These are phyloP conservation scores for Neodiprion fabricii DNA, from an alignment of 1,140 invertebrate species.

Conservation along the genomic window DNA sequence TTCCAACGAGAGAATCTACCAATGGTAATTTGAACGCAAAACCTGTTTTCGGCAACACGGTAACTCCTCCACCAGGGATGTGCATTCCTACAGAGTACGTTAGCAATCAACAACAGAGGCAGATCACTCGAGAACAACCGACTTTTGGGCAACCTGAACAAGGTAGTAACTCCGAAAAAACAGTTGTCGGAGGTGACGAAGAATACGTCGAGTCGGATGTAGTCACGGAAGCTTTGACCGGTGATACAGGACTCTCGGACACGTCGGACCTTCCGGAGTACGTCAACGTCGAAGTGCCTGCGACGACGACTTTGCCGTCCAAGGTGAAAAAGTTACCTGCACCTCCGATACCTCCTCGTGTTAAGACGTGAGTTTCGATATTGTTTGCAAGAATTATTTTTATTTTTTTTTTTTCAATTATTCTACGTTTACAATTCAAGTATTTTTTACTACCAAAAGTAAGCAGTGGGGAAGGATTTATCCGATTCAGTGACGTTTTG, in stretches of 20 bases:
- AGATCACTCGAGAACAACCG: slow-evolving; percentile 2
- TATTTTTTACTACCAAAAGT: too few relatives aligned
- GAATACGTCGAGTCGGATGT: slow-evolving; percentile 25
- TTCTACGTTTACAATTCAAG: too few relatives aligned
- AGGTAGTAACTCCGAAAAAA: slow-evolving; percentile 13
- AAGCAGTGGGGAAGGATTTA: too few relatives aligned
- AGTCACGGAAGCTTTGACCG: slow-evolving; percentile 3
- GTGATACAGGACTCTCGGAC: slow-evolving; percentile 23
- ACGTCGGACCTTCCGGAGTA: slow-evolving; percentile 43
- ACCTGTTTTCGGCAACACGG: slow-evolving; percentile 37
- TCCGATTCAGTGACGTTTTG: too few relatives aligned
- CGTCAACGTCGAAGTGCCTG: slow-evolving; percentile 44
- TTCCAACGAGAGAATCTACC: slow-evolving; percentile 14
- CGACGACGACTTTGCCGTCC: slow-evolving; percentile 34
- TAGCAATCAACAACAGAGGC: slow-evolving; percentile 28
- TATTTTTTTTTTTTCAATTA: too few relatives aligned
- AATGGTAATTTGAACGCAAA: slow-evolving; percentile 20
- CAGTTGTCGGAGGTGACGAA: slow-evolving; percentile 15
- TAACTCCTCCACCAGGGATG: slow-evolving; percentile 47
- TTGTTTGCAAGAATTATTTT: too few relatives aligned
- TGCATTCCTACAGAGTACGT: slow-evolving; percentile 50
- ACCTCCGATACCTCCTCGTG: slow-evolving; percentile 51
- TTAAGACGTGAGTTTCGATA: slow-evolving; percentile 24
- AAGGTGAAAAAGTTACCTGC: slow-evolving; percentile 41
- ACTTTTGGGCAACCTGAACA: not conserved